phyloP scores from a whole-genome alignment of 2,888 invertebrate genomes.

The Agrochola circellaris region DNA sequence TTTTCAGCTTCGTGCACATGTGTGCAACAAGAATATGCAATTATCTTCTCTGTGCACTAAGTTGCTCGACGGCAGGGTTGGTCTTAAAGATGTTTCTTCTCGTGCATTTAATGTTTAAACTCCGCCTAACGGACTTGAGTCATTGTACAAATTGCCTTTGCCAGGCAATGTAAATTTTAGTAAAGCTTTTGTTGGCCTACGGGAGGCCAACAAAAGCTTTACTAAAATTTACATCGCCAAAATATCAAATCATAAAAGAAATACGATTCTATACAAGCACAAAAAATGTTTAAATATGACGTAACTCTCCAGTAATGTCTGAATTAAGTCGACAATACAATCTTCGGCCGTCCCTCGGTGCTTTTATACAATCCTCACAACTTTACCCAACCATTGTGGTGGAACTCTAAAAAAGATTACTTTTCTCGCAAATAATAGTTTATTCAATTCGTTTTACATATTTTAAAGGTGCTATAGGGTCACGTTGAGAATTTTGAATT shows the following conservation, averaged over 20 bases:
- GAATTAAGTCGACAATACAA: slow-evolving; percentile 16
- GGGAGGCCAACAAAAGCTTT: too few relatives aligned
- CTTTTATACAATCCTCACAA: slow-evolving; percentile 30
- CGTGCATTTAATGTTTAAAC: slow-evolving; percentile 17
- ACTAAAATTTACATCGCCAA: too few relatives aligned
- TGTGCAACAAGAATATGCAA: slow-evolving; percentile 37
- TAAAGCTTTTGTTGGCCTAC: neutral
- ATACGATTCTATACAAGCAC: neutral
- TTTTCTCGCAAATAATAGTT: slow-evolving; percentile 6
- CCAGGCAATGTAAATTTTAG: neutral
- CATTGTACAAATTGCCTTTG: neutral
- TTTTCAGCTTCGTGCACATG: slow-evolving; percentile 40
- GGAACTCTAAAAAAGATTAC: slow-evolving; percentile 27
- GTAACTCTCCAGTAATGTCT: slow-evolving; percentile 13
- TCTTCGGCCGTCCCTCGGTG: slow-evolving; percentile 7
- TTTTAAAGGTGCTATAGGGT: neutral
- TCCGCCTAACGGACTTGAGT: neutral
- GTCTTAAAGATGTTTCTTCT: slow-evolving; percentile 13
- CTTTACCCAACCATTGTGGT: slow-evolving; percentile 16
- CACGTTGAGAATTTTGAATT: neutral
- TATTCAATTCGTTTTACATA: slow-evolving; percentile 21
- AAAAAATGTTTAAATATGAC: slow-evolving; percentile 19
- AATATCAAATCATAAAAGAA: slow-evolving; percentile 12
- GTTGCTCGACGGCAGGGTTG: neutral
- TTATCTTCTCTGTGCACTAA: slow-evolving; percentile 41